Evolutionary conservation across 1,140 invertebrate genomes (phyloP).

Genomic region (Caenorhabditis briggsae): DNA sequence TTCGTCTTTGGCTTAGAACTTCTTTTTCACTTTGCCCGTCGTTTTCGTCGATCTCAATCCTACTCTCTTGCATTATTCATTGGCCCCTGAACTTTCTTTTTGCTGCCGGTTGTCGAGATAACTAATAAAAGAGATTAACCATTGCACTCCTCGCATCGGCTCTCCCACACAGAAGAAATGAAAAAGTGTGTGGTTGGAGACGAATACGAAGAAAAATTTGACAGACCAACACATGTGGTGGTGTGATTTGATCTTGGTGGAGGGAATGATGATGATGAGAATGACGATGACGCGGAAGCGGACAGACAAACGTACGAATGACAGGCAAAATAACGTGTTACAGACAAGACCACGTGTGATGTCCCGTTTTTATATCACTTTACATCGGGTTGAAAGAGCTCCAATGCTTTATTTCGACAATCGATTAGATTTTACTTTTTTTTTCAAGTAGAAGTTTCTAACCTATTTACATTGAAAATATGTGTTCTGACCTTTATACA

Average conservation of each 20-base stretch:
- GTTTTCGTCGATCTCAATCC: constrained; percentile 19
- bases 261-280: not conserved
- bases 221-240: constrained; percentile 35
- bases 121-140: constrained; percentile 34
- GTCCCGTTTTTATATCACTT: constrained; percentile 39
- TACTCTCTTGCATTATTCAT: constrained; percentile 40
- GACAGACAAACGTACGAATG: constrained; percentile 17
- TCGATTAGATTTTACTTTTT: too few species aligned
- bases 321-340: constrained; percentile 28
- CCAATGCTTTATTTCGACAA: too few species aligned
- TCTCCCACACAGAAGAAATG: not conserved
- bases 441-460: not conserved
- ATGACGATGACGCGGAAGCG: constrained; percentile 28
- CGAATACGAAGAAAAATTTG: too few species aligned
- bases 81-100: not conserved
- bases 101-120: not conserved
- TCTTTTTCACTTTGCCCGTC: constrained; percentile 14
- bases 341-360: constrained; percentile 20
- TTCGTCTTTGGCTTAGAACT: constrained; percentile 15
- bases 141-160: not conserved
- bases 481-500: constrained; percentile 29
- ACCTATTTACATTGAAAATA: not conserved
- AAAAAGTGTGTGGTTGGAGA: not conserved
- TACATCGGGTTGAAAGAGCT: constrained; percentile 3
- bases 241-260: constrained; percentile 36